Percentiles rank a stretch among this genome's conserved stretches.
Evolutionary conservation across 2,113 vertebrate genomes (phyloP).

Genomic region (Eptesicus fuscus): DNA sequence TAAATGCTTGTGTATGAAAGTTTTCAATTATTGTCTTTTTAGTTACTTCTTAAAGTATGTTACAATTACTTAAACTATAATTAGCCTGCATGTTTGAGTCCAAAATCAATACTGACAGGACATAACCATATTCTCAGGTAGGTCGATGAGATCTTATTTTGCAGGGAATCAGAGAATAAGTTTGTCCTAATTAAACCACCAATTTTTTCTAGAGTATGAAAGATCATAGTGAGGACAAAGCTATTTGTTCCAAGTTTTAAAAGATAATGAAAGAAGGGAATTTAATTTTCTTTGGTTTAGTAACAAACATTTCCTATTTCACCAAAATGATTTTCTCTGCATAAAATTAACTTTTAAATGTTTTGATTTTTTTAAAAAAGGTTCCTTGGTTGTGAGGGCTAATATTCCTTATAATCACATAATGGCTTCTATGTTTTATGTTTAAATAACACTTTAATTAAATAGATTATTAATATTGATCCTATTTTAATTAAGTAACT

Average conservation of each 20-base stretch:
- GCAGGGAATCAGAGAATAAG: background rate
- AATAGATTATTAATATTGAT: background rate
- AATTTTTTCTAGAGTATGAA: background rate
- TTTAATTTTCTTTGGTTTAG: background rate
- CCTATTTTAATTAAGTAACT: background rate
- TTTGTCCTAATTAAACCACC: background rate
- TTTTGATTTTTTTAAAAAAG: background rate
- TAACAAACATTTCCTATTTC: background rate
- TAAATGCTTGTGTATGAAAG: background rate
- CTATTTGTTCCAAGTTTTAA: background rate
- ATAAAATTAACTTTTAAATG: background rate
- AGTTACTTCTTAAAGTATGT: background rate
- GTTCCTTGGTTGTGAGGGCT: background rate
- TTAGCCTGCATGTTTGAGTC: background rate
- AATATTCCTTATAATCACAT: background rate
- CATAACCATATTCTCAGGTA: background rate
- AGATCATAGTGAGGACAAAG: background rate
- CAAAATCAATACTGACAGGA: background rate
- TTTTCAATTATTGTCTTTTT: background rate
- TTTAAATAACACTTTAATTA: conserved; percentile 22
- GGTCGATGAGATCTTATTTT: background rate
- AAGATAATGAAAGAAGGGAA: background rate
- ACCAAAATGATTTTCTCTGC: background rate
- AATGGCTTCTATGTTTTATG: background rate
- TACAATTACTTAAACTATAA: background rate